Base-by-base conservation (phyloP, 2,113 vertebrate genomes). In the Antennarius striatus region DNA sequence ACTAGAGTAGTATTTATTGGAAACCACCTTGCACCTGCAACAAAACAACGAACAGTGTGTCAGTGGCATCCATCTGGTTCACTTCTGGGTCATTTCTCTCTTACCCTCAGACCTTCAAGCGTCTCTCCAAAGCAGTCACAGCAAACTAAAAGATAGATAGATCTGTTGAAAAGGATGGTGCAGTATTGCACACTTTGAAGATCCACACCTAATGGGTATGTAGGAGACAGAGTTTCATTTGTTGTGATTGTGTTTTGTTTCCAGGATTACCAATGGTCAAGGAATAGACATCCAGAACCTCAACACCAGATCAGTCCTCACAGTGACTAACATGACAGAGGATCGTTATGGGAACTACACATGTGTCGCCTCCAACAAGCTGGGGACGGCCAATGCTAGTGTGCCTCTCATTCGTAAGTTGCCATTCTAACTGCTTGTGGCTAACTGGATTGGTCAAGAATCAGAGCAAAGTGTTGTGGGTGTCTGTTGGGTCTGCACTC, bases 331-430 rank as follows among this genome's bases (percentile, higher is more conserved):
- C 80, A 96, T 99, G 93, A 99, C 98, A 87, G 96, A 98, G 90
- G 98, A 98, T 88, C 96, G 96, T 88, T 99, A 98, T 68, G 98
- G 98, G 89, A 99, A 99, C 94, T 99, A 99, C 90, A 99, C 98
- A 5, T 99, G 98, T 75, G 94, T 99, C 85, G 98, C 96, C 78
- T 85, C 89, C 93, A 99, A 99, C 93, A 97, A 95, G 89, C 91
- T 99, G 73, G 98, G 98, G 87, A 94, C 91, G 28, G 95, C 95
- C 88, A 98, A 98, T 69, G 95, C 95, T 86, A 99, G 95, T 90
- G 93, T 96, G 93, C 93, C 95, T 94, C 95, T 99, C 84, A 96
- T 92, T 90, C 95, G 98, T 99, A 97, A 99, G 98, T 99, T 92
- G 83, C 62, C 58, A 57, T 58, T 70, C 52, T 77, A 67, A 13